These are phyloP conservation scores for Achroia grisella DNA, from an alignment of 1,140 invertebrate genomes.

Conservation along the genomic window DNA sequence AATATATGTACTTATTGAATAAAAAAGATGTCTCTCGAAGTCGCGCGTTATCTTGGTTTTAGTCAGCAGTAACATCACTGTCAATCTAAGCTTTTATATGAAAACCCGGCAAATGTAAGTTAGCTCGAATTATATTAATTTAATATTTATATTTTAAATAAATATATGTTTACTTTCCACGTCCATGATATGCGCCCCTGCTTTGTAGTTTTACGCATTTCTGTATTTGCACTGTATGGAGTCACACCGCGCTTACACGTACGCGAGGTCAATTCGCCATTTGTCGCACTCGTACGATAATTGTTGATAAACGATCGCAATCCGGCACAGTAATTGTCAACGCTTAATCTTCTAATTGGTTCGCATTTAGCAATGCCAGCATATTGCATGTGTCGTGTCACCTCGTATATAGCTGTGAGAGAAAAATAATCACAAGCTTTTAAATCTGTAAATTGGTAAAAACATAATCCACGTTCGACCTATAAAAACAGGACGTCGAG, in stretches of 20 bases:
- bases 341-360: constrained; percentile 73
- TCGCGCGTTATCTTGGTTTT: no score
- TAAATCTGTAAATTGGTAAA: constrained; percentile 27
- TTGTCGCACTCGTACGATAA: constrained; percentile 69
- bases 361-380: constrained; percentile 70
- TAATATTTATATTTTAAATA: no score
- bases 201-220: no score
- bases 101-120: no score
- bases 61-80: no score
- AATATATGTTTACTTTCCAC: no score
- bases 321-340: constrained; percentile 69
- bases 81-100: no score
- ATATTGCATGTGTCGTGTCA: constrained; percentile 35
- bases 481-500: constrained; percentile 21
- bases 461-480: constrained; percentile 20
- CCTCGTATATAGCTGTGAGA: constrained; percentile 37
- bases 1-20: no score
- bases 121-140: no score
- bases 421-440: constrained; percentile 38
- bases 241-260: constrained; percentile 50
- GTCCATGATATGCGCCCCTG: no score
- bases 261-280: constrained; percentile 43
- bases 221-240: constrained; percentile 4
- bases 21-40: no score
- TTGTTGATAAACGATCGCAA: constrained; percentile 72